Base-by-base conservation (phyloP, 2,797 vertebrate genomes). In the Channallabes apus region DNA sequence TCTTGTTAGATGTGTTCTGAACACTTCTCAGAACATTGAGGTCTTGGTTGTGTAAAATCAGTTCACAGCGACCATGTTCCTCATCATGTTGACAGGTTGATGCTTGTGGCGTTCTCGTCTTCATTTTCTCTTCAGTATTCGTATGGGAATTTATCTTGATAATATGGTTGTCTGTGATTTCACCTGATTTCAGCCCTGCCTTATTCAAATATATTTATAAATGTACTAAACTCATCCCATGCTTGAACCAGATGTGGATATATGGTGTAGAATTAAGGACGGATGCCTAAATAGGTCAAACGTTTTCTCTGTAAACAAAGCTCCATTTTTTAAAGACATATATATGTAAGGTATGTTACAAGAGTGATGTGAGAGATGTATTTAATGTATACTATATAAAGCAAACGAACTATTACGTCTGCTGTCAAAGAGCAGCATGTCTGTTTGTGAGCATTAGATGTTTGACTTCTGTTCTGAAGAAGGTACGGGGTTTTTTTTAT, bases 371-470 rank as follows among this genome's bases (percentile, higher is more conserved):
- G 69, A 85, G 32, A 86, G 51, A 79, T 85, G 56, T 73, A 82
- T 88, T 83, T 80, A 78, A 58, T 67, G 81, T 82, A 85, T 73
- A 59, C n/a, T 73, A 65, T 82, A 54, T 81, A 72, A 80, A 80
- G 82, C 46, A 78, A 59, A 84, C 58, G 41, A 80, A 77, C 38
- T 18, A 41, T 87, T 38, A 35, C 82, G 65, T 29, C 32, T 76
- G 76, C 75, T 86, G 41, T 73, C 80, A 54, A 75, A 83, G 58
- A 83, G 29, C 46, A 80, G 76, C 78, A 80, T 82, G 72, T 83
- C 76, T 87, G 7, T 35, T 73, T 58, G 67, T 59, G 69, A 85
- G 22, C 15, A 22, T 15, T 82, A 80, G 24, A 24, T 32, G 61
- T 67, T 78, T 67, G 51, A 24, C 18, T 54, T 80, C 41, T 54